phyloP scores from a whole-genome alignment of 2,113 vertebrate genomes.

The Loxodonta africana region DNA sequence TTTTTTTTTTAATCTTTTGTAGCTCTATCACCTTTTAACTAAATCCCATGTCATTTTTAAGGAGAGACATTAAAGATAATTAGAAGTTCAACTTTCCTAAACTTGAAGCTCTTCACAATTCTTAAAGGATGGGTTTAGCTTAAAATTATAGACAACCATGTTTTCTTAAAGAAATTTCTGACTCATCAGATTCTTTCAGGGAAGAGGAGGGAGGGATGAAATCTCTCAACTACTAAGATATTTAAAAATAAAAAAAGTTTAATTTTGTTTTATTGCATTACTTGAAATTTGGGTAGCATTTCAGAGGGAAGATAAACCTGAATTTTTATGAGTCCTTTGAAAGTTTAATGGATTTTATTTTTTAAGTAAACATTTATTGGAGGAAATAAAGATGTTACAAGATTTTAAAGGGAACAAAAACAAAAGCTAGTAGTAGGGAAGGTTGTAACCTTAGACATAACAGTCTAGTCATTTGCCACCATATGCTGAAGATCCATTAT shows the following conservation, averaged over 20 bases:
- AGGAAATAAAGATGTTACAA: constrained; percentile 62
- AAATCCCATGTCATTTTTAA: neutral
- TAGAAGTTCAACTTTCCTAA: constrained; percentile 8
- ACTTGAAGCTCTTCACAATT: neutral
- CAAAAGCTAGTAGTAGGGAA: constrained; percentile 43
- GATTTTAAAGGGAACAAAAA: constrained; percentile 55
- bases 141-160: neutral
- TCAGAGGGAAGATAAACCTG: constrained; percentile 21
- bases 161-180: constrained; percentile 30
- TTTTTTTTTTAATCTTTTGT: neutral
- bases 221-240: neutral
- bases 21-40: neutral
- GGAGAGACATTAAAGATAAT: constrained; percentile 11
- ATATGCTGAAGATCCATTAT: neutral
- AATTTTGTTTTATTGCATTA: constrained; percentile 61
- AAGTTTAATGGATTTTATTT: constrained; percentile 67
- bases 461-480: constrained; percentile 1
- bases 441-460: constrained; percentile 23
- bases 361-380: constrained; percentile 69
- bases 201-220: neutral
- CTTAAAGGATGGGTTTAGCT: constrained; percentile 17
- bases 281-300: constrained; percentile 63
- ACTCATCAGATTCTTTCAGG: neutral
- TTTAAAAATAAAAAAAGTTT: constrained; percentile 50
- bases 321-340: constrained; percentile 66